Evolutionary conservation across 2,888 invertebrate species (phyloP).

Genomic region (Leptinotarsa haldemani): DNA sequence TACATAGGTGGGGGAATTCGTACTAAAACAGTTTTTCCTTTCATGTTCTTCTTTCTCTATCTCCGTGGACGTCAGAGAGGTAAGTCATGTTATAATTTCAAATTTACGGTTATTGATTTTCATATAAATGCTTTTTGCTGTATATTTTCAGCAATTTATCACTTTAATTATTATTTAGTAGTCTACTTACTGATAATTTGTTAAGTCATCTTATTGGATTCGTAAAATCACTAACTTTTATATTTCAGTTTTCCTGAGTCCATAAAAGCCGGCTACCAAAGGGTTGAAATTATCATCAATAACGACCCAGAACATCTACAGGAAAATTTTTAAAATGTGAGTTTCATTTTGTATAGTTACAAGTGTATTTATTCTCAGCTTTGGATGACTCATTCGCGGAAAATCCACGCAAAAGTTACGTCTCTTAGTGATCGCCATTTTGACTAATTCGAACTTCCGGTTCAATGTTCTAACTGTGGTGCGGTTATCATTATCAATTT

Average conservation of each 20-base stretch:
- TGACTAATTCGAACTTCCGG: background rate
- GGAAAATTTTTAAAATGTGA: slow-evolving; percentile 10
- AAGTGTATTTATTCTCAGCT: background rate
- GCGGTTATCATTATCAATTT: background rate
- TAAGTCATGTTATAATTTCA: background rate
- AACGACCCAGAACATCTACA: background rate
- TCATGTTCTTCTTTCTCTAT: background rate
- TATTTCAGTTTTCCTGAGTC: slow-evolving; percentile 10
- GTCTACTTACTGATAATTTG: no score
- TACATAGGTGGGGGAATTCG: background rate
- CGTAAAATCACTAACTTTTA: background rate
- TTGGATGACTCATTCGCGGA: slow-evolving; percentile 3
- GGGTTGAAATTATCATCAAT: background rate
- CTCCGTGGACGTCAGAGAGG: slow-evolving; percentile 7
- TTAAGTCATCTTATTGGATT: no score
- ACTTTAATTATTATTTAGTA: no score
- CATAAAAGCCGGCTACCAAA: slow-evolving; percentile 4
- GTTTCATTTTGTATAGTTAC: background rate
- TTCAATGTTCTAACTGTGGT: background rate
- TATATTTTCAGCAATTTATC: background rate
- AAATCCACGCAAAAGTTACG: slow-evolving; percentile 1
- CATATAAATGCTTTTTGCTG: background rate
- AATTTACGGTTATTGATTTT: background rate
- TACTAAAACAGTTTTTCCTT: background rate
- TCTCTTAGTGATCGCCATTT: slow-evolving; percentile 2